A percentile compares a stretch with the other conserved stretches of the same genome.
Evolutionary conservation across 2,888 invertebrate species (phyloP).

Genomic region (Sinhomidia bicolor): DNA sequence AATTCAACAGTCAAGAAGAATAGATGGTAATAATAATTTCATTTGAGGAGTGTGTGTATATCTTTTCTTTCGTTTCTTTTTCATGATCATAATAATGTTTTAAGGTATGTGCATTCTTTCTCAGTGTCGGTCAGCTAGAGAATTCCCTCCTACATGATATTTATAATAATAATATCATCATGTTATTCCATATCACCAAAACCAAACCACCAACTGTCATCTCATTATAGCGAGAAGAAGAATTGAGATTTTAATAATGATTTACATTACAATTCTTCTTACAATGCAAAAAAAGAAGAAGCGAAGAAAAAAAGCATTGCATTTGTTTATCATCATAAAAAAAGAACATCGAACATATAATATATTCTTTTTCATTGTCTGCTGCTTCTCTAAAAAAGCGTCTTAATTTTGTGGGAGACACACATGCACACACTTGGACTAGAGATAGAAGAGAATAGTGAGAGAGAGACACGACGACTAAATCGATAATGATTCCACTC

Average conservation of each 20-base stretch:
- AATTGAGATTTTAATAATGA: slow-evolving; percentile 43
- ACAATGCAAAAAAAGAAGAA: too few species aligned
- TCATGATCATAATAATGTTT: neutral
- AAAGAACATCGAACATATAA: too few species aligned
- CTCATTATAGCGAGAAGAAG: slow-evolving; percentile 30
- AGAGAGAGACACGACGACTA: too few species aligned
- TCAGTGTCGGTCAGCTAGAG: neutral
- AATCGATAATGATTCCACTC: too few species aligned
- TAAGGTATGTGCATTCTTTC: neutral
- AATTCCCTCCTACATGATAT: neutral
- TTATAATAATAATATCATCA: neutral
- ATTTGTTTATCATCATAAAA: too few species aligned
- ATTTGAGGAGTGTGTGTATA: neutral
- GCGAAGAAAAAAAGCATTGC: too few species aligned
- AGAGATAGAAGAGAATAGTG: too few species aligned
- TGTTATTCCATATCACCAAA: slow-evolving; percentile 28
- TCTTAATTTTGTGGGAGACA: too few species aligned
- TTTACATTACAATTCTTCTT: slow-evolving; percentile 4
- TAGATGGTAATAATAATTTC: slow-evolving; percentile 24
- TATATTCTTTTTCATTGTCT: too few species aligned
- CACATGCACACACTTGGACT: too few species aligned
- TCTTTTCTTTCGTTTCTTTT: slow-evolving; percentile 18
- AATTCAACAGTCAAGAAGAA: neutral
- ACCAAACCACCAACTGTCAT: slow-evolving; percentile 51
- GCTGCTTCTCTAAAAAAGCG: too few species aligned